phyloP scores from a whole-genome alignment of 2,113 vertebrate species.

The Paramisgurnus dabryanus region DNA sequence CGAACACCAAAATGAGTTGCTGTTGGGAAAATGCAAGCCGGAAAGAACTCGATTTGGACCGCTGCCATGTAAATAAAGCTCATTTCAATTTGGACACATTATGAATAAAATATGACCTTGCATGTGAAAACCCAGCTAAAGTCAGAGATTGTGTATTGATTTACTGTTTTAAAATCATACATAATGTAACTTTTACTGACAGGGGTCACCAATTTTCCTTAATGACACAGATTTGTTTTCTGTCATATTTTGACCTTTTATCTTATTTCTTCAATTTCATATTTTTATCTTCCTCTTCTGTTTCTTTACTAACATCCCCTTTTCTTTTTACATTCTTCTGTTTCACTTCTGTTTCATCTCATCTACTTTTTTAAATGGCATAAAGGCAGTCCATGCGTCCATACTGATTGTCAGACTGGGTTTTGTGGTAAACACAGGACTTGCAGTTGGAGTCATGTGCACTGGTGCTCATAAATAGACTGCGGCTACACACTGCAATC shows the following conservation, averaged over 20 bases:
- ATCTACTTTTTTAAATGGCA: neutral
- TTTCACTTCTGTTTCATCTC: neutral
- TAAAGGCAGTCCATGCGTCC: neutral
- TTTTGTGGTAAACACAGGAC: conserved; percentile 29
- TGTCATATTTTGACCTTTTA: neutral
- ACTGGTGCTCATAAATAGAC: conserved; percentile 39
- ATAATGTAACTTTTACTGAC: conserved; percentile 26
- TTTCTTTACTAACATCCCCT: too few species aligned
- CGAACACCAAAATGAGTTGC: conserved; percentile 26
- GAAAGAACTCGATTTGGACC: conserved; percentile 36
- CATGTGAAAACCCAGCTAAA: too few species aligned
- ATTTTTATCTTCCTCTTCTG: neutral
- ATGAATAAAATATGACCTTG: neutral
- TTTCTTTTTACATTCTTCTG: neutral
- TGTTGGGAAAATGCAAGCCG: conserved; percentile 33
- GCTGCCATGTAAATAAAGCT: conserved; percentile 17
- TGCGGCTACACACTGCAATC: conserved; percentile 25
- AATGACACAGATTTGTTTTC: conserved; percentile 45
- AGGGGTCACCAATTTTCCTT: conserved; percentile 23
- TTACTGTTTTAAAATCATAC: neutral
- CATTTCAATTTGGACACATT: conserved; percentile 7
- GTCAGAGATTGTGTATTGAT: too few species aligned
- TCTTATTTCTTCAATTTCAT: neutral
- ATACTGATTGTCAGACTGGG: conserved; percentile 13
- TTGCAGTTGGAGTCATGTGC: conserved; percentile 36